A percentile compares a stretch with the other conserved stretches of the same genome.
Evolutionary conservation across 2,888 invertebrate genomes (phyloP).

Genomic region (Philhelius pedissequus): DNA sequence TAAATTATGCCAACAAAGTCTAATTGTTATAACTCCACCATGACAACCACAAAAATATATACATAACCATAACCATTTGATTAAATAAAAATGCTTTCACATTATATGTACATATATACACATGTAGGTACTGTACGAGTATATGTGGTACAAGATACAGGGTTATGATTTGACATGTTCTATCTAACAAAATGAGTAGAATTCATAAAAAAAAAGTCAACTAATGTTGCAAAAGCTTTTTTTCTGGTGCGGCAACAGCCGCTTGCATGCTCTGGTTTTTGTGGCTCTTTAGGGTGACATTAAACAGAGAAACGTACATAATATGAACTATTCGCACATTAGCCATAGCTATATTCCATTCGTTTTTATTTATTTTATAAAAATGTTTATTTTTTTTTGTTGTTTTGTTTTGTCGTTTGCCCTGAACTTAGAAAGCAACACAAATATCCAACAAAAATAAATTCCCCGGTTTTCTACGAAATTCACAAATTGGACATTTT

Average conservation of each 20-base stretch:
- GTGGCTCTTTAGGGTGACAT: conserved; percentile 67
- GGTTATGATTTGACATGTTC: not conserved
- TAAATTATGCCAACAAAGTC: not conserved
- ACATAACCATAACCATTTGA: not conserved
- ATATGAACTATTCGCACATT: conserved; percentile 65
- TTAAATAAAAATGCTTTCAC: not conserved
- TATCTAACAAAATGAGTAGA: not conserved
- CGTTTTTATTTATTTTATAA: conserved; percentile 10
- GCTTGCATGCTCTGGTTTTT: conserved; percentile 48
- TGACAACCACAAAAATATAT: not conserved
- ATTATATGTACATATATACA: too few relatives aligned
- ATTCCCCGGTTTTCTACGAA: conserved; percentile 54
- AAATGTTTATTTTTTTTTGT: not conserved
- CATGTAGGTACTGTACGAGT: too few relatives aligned
- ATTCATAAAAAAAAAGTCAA: not conserved
- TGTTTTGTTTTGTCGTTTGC: not conserved
- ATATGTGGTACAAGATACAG: not conserved
- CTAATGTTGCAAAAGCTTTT: conserved; percentile 53
- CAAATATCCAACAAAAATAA: conserved; percentile 47
- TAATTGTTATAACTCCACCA: not conserved
- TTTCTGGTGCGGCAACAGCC: conserved; percentile 40
- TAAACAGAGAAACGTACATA: conserved; percentile 39
- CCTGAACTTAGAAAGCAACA: conserved; percentile 3
- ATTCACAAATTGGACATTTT: conserved; percentile 55
- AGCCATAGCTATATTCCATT: conserved; percentile 5